phyloP scores from a whole-genome alignment of 1,140 invertebrate species.

The Melipona quadrifasciata region DNA sequence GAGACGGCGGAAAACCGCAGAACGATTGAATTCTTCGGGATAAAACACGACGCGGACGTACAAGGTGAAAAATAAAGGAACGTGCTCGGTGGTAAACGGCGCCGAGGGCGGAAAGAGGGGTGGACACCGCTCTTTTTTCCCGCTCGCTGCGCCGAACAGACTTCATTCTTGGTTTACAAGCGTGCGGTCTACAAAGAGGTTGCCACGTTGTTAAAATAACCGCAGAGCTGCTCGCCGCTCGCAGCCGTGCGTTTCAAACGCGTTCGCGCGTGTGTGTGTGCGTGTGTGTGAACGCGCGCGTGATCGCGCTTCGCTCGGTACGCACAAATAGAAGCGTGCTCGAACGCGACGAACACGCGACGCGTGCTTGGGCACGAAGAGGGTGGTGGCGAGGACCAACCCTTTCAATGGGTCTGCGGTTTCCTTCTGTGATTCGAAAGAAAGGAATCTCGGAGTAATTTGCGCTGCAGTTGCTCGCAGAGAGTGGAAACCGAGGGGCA shows the following conservation, averaged over 20 bases:
- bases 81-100: conserved; percentile 50
- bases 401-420: background rate
- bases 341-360: background rate
- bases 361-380: background rate
- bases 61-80: conserved; percentile 51
- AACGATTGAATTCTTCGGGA: conserved; percentile 51
- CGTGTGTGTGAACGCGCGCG: background rate
- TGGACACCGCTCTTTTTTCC: conserved; percentile 50
- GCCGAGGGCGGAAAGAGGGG: conserved; percentile 37
- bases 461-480: background rate
- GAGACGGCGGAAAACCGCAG: conserved; percentile 14
- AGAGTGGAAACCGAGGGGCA: background rate
- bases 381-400: background rate
- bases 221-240: conserved; percentile 71
- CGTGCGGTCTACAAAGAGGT: conserved; percentile 82
- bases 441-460: background rate
- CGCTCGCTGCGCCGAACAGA: conserved; percentile 70
- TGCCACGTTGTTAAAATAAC: conserved; percentile 83
- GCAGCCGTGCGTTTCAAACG: conserved; percentile 70
- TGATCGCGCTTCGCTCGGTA: conserved; percentile 35
- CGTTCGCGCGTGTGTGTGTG: background rate
- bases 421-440: background rate
- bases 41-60: conserved; percentile 16
- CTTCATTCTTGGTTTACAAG: conserved; percentile 82
- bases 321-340: conserved; percentile 32